Evolutionary conservation across 1,140 invertebrate genomes (phyloP), one percentile per base, ranked within the genome.

Genomic region (Babylonia areolata): DNA sequence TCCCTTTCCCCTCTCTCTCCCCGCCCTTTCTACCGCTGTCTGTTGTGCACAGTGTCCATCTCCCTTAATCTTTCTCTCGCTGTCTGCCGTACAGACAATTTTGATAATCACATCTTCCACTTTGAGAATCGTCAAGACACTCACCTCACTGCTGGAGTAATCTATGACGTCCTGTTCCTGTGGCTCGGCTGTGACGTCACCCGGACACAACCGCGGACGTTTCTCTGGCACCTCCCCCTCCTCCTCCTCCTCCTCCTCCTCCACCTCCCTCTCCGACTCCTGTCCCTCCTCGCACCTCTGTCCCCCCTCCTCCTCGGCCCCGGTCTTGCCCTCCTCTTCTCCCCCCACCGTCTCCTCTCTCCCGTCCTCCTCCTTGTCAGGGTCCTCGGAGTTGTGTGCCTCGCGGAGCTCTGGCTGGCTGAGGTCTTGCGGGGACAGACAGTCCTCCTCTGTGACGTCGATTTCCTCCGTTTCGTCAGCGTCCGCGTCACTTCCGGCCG

Each of bases 381-480:
- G 64, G 28, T 35, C 64, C 46, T n/a, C 35, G 5, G 51, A 40
- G 69, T 46, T 31, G 5, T 73, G 69, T 40, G 37, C 64, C 31
- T 84, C 82, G 28, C 64, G 82, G 37, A 69, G 40, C 23, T 58
- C 64, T 15, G 28, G 64, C 80, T 75, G 54, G 9, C 42, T 85
- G 42, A 79, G 73, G 15, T 86, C 71, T 51, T 79, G 51, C 20
- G 37, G 51, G 23, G 58, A 83, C 42, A 17, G 69, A 75, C 51
- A 75, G 39, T 88, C 82, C 6, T 90, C 89, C 20, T 90, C 88
- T 6, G 71, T 87, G 20, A 89, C 89, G 79, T 90, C 88, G 58
- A 90, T 88, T 39, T 89, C 88, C 51, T 90, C 89, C 46, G 82
- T 87, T 35, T 90, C 90, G 39, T 88, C 85, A 73, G 69, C 73